Percentiles rank a stretch among this genome's conserved stretches.
Conservation (phyloP, 2,113 vertebrate genomes). For the Hippocampus comes region DNA sequence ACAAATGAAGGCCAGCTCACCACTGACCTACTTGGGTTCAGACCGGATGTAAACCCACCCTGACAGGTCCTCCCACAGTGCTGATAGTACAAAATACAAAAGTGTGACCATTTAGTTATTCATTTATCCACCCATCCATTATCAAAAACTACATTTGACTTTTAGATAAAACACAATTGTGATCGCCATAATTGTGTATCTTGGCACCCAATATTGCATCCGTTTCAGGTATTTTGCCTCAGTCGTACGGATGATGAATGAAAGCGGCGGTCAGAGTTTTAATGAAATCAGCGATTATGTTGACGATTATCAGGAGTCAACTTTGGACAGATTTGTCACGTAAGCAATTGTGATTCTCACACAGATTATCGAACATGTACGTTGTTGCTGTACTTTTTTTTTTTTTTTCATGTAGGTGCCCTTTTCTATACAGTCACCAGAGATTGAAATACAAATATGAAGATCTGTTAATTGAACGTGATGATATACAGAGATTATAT, state of each 20-base stretch:
- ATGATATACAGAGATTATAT: background rate
- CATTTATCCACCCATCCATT: background rate
- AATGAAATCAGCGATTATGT: background rate
- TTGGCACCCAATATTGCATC: too few relatives aligned
- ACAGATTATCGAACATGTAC: background rate
- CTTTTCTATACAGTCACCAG: background rate
- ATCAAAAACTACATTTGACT: constrained; percentile 19
- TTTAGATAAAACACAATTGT: constrained; percentile 9
- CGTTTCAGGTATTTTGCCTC: background rate
- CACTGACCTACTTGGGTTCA: constrained; percentile 64
- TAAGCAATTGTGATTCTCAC: background rate
- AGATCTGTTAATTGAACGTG: background rate
- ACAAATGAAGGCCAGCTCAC: constrained; percentile 63
- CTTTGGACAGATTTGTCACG: background rate
- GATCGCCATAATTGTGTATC: background rate
- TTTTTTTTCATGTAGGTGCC: background rate
- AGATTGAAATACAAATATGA: background rate
- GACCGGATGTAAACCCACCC: constrained; percentile 51
- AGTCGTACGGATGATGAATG: background rate
- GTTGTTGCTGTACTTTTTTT: background rate
- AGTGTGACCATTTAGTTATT: constrained; percentile 14
- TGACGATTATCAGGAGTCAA: background rate
- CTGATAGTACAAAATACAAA: constrained; percentile 33
- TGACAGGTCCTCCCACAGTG: constrained; percentile 61
- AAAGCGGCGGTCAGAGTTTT: too few relatives aligned